Evolutionary conservation across 1,140 invertebrate genomes (phyloP).

Genomic region (Drosophila burlai): DNA sequence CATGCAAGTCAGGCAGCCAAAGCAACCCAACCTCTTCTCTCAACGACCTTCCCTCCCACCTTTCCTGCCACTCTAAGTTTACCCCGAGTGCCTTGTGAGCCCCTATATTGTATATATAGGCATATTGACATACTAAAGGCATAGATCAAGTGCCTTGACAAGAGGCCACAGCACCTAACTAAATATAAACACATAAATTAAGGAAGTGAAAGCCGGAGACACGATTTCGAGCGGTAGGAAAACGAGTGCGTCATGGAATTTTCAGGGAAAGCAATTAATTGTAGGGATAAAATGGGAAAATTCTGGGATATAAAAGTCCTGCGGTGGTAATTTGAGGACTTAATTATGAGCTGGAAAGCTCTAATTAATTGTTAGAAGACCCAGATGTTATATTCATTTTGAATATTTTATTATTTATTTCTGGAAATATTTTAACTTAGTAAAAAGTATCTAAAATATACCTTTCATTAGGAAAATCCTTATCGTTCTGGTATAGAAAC

Average conservation of each 20-base stretch:
- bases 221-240: background rate
- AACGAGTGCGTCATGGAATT: constrained; percentile 16
- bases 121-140: constrained; percentile 77
- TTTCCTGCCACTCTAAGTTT: background rate
- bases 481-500: background rate
- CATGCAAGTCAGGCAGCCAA: no score
- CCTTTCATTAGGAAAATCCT: background rate
- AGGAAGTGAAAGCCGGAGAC: constrained; percentile 21
- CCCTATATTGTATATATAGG: constrained; percentile 42
- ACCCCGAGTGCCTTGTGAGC: constrained; percentile 8
- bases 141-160: constrained; percentile 69
- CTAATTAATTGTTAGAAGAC: background rate
- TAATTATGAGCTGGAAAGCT: background rate
- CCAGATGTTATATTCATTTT: no score
- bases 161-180: constrained; percentile 43
- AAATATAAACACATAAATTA: constrained; percentile 66
- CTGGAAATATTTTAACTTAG: background rate
- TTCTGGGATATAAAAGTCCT: background rate
- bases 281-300: background rate
- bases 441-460: no score
- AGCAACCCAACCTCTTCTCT: background rate
- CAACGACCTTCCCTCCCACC: constrained; percentile 14
- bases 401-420: no score
- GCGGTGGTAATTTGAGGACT: constrained; percentile 3
- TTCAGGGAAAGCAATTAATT: constrained; percentile 5